Evolutionary conservation across 2,113 vertebrate genomes (phyloP), one percentile per base, ranked within the genome.

Genomic region (Psilopogon haemacephalus): DNA sequence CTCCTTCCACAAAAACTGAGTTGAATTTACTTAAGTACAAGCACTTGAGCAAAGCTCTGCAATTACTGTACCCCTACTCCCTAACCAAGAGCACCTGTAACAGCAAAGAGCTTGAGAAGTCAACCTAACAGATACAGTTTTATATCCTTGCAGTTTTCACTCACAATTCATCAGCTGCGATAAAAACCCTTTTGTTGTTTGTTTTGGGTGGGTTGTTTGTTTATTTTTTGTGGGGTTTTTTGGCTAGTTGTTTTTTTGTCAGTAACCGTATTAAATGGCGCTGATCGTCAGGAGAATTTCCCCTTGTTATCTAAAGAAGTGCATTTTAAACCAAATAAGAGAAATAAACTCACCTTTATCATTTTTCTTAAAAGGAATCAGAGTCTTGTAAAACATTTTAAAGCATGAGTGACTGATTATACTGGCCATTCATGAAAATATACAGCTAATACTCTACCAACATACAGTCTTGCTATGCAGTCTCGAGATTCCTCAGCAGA

Each of bases 11-110:
- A 8, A 26, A 55, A 75, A 76, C 3, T 16, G 67, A 55, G 28
- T 3, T 33, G 42, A 18, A 3, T n/a, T 12, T 44, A 38, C 5
- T 0, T 0, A 18, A 63, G 5, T 10, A 68, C 23, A 38, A 75
- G 26, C 17, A 59, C 13, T 52, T 26, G 38, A 79, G 70, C 37
- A 63, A 46, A 64, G 32, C 16, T 38, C 40, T 79, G 30, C 15
- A 33, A 44, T 10, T 59, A 33, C 32, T 42, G 40, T 9, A 42
- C 17, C 13, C 54, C 38, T 26, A 0, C 8, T 17, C 80, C 38
- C 68, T 64, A 27, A 77, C 24, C 44, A 50, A 46, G 17, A 78
- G 38, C 5, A 54, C 7, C 20, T 50, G 32, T 23, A n/a, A 52
- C 2, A 46, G 16, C 3, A 91, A 74, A 86, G 27, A 68, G 5